Conservation (phyloP, 2,888 invertebrate species). For the Sisyra nigra region DNA sequence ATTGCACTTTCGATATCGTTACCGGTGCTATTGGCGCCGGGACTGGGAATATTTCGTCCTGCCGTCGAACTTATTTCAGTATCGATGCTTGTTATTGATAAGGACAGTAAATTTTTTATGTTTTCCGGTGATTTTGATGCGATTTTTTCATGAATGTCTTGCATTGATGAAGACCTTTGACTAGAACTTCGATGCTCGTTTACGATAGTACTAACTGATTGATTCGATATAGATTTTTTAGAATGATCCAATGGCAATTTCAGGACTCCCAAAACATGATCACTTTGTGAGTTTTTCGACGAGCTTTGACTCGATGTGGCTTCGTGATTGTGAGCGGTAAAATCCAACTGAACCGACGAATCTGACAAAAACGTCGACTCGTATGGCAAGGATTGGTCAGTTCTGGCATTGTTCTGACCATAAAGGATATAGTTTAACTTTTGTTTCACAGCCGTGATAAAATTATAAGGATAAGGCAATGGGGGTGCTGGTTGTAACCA, state of each 20-base stretch:
- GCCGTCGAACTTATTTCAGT: not conserved
- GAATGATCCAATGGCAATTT: too few relatives aligned
- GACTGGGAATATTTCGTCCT: not conserved
- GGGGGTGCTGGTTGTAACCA: conserved; percentile 26
- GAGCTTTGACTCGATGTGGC: too few relatives aligned
- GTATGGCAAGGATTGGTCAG: not conserved
- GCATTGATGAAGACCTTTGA: not conserved
- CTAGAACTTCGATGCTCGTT: too few relatives aligned
- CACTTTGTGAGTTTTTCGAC: too few relatives aligned
- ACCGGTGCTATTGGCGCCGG: conserved; percentile 6
- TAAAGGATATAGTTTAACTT: conserved; percentile 28
- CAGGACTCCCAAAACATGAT: too few relatives aligned
- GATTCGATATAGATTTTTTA: too few relatives aligned
- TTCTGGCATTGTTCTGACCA: conserved; percentile 11
- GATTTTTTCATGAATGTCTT: not conserved
- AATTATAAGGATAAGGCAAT: conserved; percentile 38
- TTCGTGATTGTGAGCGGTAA: too few relatives aligned
- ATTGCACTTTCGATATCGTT: conserved; percentile 8
- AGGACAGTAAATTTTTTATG: too few relatives aligned
- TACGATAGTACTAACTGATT: too few relatives aligned
- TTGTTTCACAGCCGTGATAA: conserved; percentile 39
- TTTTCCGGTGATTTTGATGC: too few relatives aligned
- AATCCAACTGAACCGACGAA: too few relatives aligned
- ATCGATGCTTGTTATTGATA: not conserved
- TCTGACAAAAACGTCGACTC: too few relatives aligned